A percentile compares a stretch with the other conserved stretches of the same genome.
These are phyloP conservation scores for Mermis nigrescens DNA, from an alignment of 2,888 invertebrate species.

Conservation along the genomic window DNA sequence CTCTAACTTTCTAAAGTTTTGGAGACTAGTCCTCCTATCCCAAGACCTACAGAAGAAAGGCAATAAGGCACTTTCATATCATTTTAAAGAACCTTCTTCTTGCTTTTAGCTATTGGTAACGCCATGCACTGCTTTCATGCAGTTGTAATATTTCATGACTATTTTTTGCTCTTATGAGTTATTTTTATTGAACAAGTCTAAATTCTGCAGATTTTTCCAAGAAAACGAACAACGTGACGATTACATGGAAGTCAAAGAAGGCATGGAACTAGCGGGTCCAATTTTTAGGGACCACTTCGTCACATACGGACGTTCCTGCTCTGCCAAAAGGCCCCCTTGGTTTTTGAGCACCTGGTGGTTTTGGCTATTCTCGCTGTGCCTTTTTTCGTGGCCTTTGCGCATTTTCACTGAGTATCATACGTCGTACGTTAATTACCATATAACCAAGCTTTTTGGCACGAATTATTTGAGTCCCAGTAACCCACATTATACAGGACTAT, in stretches of 20 bases:
- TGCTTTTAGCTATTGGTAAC: too few relatives aligned
- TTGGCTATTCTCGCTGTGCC: constrained; percentile 51
- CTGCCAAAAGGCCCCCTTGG: constrained; percentile 32
- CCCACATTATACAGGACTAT: constrained; percentile 29
- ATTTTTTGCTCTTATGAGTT: too few relatives aligned
- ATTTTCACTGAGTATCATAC: constrained; percentile 60
- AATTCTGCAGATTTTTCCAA: constrained; percentile 57
- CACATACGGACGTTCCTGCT: constrained; percentile 38
- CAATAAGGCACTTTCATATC: too few relatives aligned
- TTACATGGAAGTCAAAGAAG: constrained; percentile 64
- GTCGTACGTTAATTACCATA: constrained; percentile 59
- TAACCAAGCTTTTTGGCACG: constrained; percentile 53
- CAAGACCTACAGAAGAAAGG: too few relatives aligned
- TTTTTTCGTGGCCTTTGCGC: constrained; percentile 62
- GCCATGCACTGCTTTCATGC: too few relatives aligned
- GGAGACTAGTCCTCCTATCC: too few relatives aligned
- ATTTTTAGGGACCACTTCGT: constrained; percentile 38
- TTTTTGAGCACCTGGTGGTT: constrained; percentile 48
- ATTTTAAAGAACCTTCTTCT: too few relatives aligned
- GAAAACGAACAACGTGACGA: constrained; percentile 60
- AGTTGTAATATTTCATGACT: too few relatives aligned
- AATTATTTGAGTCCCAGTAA: constrained; percentile 34
- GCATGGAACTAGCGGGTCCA: constrained; percentile 51
- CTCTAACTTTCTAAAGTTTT: too few relatives aligned
- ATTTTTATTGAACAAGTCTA: too few relatives aligned